A percentile compares a stretch with the other conserved stretches of the same genome.
These are phyloP conservation scores for Homalodisca vitripennis DNA, from an alignment of 1,140 invertebrate species.

Conservation along the genomic window DNA sequence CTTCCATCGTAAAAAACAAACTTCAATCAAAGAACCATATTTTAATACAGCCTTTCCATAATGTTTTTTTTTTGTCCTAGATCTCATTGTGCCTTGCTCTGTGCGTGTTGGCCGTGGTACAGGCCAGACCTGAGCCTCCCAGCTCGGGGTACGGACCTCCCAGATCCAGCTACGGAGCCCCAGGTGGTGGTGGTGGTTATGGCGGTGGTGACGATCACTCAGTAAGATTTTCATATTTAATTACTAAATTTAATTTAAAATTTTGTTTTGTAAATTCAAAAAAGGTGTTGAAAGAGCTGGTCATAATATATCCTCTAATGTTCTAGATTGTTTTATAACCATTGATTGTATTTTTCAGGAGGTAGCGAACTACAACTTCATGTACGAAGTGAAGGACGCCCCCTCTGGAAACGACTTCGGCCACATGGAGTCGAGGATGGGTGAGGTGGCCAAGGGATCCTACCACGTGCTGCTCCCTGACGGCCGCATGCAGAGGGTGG, in stretches of 20 bases:
- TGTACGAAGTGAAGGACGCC: constrained; percentile 77
- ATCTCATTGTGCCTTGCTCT: background rate
- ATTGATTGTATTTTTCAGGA: constrained; percentile 55
- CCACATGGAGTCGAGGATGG: constrained; percentile 76
- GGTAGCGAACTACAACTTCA: constrained; percentile 82
- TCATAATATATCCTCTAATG: background rate
- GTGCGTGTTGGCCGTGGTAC: background rate
- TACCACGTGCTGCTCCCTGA: constrained; percentile 85
- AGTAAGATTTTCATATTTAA: background rate
- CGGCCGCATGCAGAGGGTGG: constrained; percentile 79
- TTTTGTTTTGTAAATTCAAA: background rate
- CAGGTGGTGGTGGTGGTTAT: background rate
- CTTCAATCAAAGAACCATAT: too few species aligned
- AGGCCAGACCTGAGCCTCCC: constrained; percentile 1
- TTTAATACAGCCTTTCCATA: too few species aligned
- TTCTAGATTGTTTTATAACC: background rate
- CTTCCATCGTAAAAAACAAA: too few species aligned
- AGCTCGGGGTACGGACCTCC: background rate
- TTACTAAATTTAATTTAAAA: background rate
- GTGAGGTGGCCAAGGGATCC: constrained; percentile 72
- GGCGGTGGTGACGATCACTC: background rate
- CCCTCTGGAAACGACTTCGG: constrained; percentile 75
- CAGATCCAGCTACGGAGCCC: background rate
- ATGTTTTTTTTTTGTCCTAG: too few species aligned
- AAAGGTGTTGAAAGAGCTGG: background rate